These are phyloP conservation scores for Zaprionus taronus DNA, from an alignment of 1,140 invertebrate species.

Conservation along the genomic window DNA sequence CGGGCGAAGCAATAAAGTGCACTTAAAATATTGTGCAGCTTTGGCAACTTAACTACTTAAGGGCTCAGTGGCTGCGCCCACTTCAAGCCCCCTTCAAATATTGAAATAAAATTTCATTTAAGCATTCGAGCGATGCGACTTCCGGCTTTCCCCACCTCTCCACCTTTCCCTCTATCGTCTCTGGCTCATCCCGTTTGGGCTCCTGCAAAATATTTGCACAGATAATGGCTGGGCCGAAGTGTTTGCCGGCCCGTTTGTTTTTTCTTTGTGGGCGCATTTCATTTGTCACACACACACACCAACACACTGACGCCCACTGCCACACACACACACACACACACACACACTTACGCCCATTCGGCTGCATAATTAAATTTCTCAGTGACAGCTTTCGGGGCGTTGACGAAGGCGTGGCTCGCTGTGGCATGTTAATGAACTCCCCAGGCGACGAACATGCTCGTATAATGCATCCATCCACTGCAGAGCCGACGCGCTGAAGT, in stretches of 20 bases:
- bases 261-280: constrained; percentile 35
- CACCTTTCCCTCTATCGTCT: background rate
- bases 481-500: constrained; percentile 9
- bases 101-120: constrained; percentile 75
- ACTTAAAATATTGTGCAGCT: constrained; percentile 40
- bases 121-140: constrained; percentile 27
- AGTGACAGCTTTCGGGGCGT: constrained; percentile 30
- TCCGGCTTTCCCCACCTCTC: background rate
- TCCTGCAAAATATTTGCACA: constrained; percentile 66
- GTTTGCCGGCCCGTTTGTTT: constrained; percentile 49
- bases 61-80: constrained; percentile 16
- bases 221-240: constrained; percentile 59
- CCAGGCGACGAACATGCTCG: constrained; percentile 16
- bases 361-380: constrained; percentile 65
- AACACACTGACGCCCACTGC: constrained; percentile 1
- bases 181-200: background rate
- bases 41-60: constrained; percentile 60
- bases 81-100: constrained; percentile 63
- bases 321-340: constrained; percentile 9
- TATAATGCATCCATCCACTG: constrained; percentile 44
- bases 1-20: constrained; percentile 14
- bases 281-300: constrained; percentile 22
- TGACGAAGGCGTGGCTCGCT: constrained; percentile 17
- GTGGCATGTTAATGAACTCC: constrained; percentile 48
- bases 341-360: constrained; percentile 27